phyloP scores from a whole-genome alignment of 2,888 invertebrate genomes.

The Melangyna quadrimaculata region DNA sequence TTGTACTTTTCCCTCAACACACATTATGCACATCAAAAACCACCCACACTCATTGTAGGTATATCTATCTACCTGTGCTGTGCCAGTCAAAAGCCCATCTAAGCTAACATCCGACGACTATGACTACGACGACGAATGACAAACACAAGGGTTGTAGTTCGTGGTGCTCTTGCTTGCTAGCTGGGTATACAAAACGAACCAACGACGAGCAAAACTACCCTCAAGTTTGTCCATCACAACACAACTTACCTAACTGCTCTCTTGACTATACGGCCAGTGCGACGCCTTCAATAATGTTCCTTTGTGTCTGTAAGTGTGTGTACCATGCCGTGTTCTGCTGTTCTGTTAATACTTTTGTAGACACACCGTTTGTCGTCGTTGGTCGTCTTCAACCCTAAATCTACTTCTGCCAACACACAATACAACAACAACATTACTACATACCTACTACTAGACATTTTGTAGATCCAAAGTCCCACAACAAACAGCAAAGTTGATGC shows the following conservation, averaged over 20 bases:
- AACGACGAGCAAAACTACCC: constrained; percentile 60
- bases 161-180: constrained; percentile 8
- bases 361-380: constrained; percentile 26
- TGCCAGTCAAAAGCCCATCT: constrained; percentile 39
- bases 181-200: constrained; percentile 51
- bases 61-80: constrained; percentile 24
- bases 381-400: constrained; percentile 41
- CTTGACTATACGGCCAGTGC: constrained; percentile 52
- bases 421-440: constrained; percentile 18
- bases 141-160: constrained; percentile 38
- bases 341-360: constrained; percentile 53
- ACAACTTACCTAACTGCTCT: constrained; percentile 68
- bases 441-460: constrained; percentile 30
- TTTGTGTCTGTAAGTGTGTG: constrained; percentile 35
- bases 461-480: constrained; percentile 63
- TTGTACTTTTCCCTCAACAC: constrained; percentile 22
- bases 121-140: background rate
- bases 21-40: constrained; percentile 37
- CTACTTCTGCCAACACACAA: constrained; percentile 11
- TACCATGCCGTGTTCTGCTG: constrained; percentile 20
- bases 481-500: constrained; percentile 70
- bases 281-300: constrained; percentile 42
- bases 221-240: constrained; percentile 65
- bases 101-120: constrained; percentile 50
- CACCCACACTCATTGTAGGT: constrained; percentile 52